Evolutionary conservation across 2,113 vertebrate genomes (phyloP).

Genomic region (Lathamus discolor): DNA sequence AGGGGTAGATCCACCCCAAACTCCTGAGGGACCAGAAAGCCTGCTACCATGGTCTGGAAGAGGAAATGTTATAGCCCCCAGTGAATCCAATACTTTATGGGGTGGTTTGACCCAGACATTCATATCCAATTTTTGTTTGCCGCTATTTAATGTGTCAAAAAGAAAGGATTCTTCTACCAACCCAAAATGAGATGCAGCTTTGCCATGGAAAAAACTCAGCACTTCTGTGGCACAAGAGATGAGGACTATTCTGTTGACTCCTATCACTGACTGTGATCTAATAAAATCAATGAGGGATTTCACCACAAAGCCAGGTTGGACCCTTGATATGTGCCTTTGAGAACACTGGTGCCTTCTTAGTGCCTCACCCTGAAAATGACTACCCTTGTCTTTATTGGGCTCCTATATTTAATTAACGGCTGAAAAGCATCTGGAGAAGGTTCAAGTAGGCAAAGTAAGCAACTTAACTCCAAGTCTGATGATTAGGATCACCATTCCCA

Average conservation of each 20-base stretch:
- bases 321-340: background rate
- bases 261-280: background rate
- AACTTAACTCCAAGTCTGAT: background rate
- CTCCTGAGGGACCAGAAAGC: background rate
- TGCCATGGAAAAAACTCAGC: background rate
- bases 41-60: background rate
- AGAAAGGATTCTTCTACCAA: background rate
- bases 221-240: background rate
- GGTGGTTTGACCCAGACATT: background rate
- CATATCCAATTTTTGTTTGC: background rate
- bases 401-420: conserved; percentile 39
- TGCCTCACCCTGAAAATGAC: conserved; percentile 34
- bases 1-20: background rate
- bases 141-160: background rate
- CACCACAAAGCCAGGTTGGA: background rate
- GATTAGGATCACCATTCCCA: conserved; percentile 40
- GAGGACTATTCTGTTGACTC: background rate
- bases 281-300: background rate
- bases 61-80: background rate
- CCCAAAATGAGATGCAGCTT: background rate
- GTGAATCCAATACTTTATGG: background rate
- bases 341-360: background rate
- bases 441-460: conserved; percentile 16
- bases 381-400: background rate
- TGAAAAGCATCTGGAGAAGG: conserved; percentile 33